Base-by-base conservation (phyloP, 2,113 vertebrate genomes). In the Chloropsis cyanopogon region DNA sequence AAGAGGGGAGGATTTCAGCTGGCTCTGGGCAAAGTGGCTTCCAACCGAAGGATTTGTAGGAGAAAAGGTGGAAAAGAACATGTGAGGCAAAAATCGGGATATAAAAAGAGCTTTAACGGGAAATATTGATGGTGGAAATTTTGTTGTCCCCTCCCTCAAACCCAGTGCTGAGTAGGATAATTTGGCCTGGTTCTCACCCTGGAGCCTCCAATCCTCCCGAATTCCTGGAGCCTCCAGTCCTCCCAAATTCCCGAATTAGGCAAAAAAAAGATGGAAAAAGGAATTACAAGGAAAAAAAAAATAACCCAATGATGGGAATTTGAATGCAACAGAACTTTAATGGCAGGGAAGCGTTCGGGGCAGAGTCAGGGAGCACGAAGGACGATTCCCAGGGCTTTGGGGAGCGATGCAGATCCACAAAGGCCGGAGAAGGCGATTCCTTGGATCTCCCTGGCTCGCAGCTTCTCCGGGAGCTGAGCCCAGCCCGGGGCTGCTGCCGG, bases 141-240 rank as follows among this genome's bases (percentile, higher is more conserved):
- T 14, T 33, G 10, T 12, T 19, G 6, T 18, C 0, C 2, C 2
- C 2, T 6, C 0, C 12, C 12, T 12, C 20, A 39, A 61, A 71
- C 10, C 5, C 56, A 25, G 10, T 0, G 2, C 12, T 50, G 42
- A n/a, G 28, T 3, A 12, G 4, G 35, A 39, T 29, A 7, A n/a
- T 10, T 3, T 5, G 3, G 4, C 19, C 29, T 17, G 42, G 28
- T 26, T 68, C 23, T 28, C 42, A 57, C 10, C 57, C 23, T 16
- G 23, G 10, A 25, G 8, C 31, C n/a, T 17, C 35, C 35, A 37
- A 37, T 7, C 15, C 23, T 37, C 23, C n/a, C 57, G 37, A 37
- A 37, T 8, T 37, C 57, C 41, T 12, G 20, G 20, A 22, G 31
- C 31, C 46, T 46, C 46, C 46, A 47, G 22, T 22, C 20, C 46